Percentiles rank a stretch among this genome's conserved stretches.
These are phyloP conservation scores for Strigops habroptila DNA, from an alignment of 2,113 vertebrate genomes.

Conservation along the genomic window DNA sequence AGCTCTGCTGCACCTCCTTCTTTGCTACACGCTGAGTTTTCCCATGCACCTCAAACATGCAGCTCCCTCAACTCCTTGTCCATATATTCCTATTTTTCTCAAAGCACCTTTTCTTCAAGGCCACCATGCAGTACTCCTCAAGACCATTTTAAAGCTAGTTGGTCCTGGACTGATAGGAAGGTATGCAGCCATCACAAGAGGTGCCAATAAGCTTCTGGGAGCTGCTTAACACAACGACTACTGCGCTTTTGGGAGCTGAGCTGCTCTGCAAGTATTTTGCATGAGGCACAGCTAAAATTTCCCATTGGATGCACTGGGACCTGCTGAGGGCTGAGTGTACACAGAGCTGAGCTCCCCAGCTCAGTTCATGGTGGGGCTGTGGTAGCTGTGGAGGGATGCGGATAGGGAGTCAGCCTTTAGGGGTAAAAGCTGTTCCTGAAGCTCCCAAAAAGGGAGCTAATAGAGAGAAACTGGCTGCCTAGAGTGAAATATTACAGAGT, in stretches of 20 bases:
- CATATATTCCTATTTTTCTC: not conserved
- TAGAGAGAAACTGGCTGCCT: not conserved
- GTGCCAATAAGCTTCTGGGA: not conserved
- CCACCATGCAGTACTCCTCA: rapidly evolving
- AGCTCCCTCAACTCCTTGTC: not conserved
- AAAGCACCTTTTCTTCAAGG: not conserved
- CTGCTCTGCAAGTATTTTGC: not conserved
- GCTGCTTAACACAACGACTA: not conserved
- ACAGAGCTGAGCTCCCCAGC: not conserved
- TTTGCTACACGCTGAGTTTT: not conserved
- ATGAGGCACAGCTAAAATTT: not conserved
- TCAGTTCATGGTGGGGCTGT: rapidly evolving
- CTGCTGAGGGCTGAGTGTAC: not conserved
- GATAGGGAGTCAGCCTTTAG: not conserved
- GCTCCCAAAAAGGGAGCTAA: not conserved
- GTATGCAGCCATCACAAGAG: not conserved
- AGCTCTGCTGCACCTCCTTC: not conserved
- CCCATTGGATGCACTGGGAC: rapidly evolving
- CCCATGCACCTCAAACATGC: not conserved
- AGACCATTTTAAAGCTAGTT: not conserved
- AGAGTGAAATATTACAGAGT: not conserved
- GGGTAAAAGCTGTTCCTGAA: not conserved
- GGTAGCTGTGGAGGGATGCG: not conserved
- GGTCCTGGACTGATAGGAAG: not conserved
- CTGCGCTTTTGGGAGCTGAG: not conserved